These are phyloP conservation scores for Crematogaster levior DNA, from an alignment of 2,888 invertebrate species.

Conservation along the genomic window DNA sequence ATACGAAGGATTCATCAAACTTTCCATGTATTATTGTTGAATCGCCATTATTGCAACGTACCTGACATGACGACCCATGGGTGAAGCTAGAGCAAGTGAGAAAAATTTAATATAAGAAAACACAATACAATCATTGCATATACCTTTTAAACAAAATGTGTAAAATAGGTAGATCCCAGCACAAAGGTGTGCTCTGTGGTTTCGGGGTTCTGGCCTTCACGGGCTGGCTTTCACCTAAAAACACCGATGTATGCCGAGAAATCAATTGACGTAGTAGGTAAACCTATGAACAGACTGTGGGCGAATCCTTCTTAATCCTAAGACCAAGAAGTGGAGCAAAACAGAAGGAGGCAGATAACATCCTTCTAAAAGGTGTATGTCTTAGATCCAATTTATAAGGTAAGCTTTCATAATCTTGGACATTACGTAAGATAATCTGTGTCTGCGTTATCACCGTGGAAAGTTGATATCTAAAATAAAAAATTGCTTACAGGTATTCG, in stretches of 20 bases:
- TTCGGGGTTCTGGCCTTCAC: slow-evolving; percentile 99
- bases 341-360: slow-evolving; percentile 94
- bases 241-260: slow-evolving; percentile 99
- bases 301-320: slow-evolving; percentile 99
- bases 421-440: background rate
- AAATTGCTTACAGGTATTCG: slow-evolving; percentile 88
- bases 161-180: slow-evolving; percentile 93
- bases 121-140: background rate
- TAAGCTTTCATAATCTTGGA: slow-evolving; percentile 80
- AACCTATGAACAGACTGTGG: slow-evolving; percentile 99
- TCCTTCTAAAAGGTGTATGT: slow-evolving; percentile 99
- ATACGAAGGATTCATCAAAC: slow-evolving; percentile 98
- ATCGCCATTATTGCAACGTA: slow-evolving; percentile 99
- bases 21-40: slow-evolving; percentile 99
- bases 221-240: slow-evolving; percentile 99
- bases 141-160: background rate
- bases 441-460: too few relatives aligned
- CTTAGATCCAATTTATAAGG: slow-evolving; percentile 99
- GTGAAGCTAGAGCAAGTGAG: slow-evolving; percentile 95
- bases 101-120: background rate
- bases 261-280: slow-evolving; percentile 98
- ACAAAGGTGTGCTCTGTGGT: slow-evolving; percentile 99
- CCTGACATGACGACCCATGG: slow-evolving; percentile 99
- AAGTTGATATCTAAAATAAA: background rate
- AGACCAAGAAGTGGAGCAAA: slow-evolving; percentile 99